Base-by-base conservation (phyloP, 2,797 vertebrate genomes). In the Pipistrellus pipistrellus region DNA sequence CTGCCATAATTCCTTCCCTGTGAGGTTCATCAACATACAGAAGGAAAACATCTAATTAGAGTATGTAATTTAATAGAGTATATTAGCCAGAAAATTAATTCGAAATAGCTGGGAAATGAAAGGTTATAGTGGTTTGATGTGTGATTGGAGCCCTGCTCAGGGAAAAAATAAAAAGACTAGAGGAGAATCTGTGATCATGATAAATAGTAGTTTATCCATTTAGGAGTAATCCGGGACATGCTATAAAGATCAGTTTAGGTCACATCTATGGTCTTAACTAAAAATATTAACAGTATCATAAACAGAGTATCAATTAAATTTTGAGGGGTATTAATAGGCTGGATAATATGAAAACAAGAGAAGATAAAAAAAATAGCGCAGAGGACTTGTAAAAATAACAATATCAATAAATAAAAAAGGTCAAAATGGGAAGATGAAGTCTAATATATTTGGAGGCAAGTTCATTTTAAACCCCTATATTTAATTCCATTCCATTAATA, bases 391-490 rank as follows among this genome's bases (percentile, higher is more conserved):
- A 57, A 94, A 94, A 96, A 95, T 53, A 93, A 72, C 46, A 97
- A 77, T 71, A 95, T 92, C 69, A 90, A 85, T 95, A 97, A 96
- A 86, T 87, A 94, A 96, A 95, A 76, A 91, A 91, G 73, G 68
- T 94, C 75, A 92, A 94, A 95, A 81, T 84, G 66, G 71, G 88
- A 95, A 95, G 71, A 88, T 94, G 94, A 97, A 96, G 88, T 92
- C 91, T 92, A 95, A 97, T 96, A 96, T 96, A 97, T 96, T 97
- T 97, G 94, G 94, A 97, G 95, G 77, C 93, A 96, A 92, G 88
- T 96, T 97, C 96, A 95, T 97, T 97, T 95, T 78, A 95, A 96
- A 87, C 48, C 51, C 86, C 88, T 97, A 68, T 95, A 97, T 96
- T 97, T 97, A 96, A 97, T 96, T 96, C 82, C 30, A 91, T 64